Evolutionary conservation across 1,140 invertebrate species (phyloP).

Genomic region (Aradophagus sp.): DNA sequence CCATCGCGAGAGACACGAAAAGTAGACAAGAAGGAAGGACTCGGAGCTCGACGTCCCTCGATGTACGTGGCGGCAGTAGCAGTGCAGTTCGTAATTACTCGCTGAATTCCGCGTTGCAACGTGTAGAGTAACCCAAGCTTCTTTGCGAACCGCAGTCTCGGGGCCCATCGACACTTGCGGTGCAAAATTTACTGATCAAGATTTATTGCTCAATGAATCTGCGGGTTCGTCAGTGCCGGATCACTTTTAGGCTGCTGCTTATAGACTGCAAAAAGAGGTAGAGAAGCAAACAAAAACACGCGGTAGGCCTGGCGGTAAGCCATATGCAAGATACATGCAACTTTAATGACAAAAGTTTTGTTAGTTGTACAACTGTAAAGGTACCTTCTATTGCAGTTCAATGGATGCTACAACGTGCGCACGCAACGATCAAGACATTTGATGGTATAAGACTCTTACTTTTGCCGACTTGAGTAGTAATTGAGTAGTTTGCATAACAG

Average conservation of each 20-base stretch:
- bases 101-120: slow-evolving; percentile 39
- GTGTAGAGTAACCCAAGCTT: slow-evolving; percentile 30
- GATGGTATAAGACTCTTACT: slow-evolving; percentile 4
- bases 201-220: slow-evolving; percentile 10
- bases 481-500: slow-evolving; percentile 22
- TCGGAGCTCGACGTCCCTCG: slow-evolving; percentile 58
- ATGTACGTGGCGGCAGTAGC: slow-evolving; percentile 58
- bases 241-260: slow-evolving; percentile 5
- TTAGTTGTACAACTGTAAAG: slow-evolving; percentile 21
- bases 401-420: neutral
- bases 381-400: slow-evolving; percentile 10
- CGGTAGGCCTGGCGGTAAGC: slow-evolving; percentile 15
- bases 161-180: no score
- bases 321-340: slow-evolving; percentile 31
- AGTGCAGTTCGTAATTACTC: slow-evolving; percentile 45
- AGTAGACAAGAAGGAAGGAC: slow-evolving; percentile 56
- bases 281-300: slow-evolving; percentile 19
- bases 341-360: slow-evolving; percentile 22
- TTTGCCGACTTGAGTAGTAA: slow-evolving; percentile 3
- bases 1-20: slow-evolving; percentile 46
- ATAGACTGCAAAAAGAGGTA: slow-evolving; percentile 19
- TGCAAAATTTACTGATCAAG: slow-evolving; percentile 22
- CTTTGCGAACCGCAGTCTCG: slow-evolving; percentile 32
- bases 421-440: slow-evolving; percentile 1
- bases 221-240: slow-evolving; percentile 13